Conservation (phyloP, 2,888 invertebrate genomes). For the Drosophila nr. fundita region DNA sequence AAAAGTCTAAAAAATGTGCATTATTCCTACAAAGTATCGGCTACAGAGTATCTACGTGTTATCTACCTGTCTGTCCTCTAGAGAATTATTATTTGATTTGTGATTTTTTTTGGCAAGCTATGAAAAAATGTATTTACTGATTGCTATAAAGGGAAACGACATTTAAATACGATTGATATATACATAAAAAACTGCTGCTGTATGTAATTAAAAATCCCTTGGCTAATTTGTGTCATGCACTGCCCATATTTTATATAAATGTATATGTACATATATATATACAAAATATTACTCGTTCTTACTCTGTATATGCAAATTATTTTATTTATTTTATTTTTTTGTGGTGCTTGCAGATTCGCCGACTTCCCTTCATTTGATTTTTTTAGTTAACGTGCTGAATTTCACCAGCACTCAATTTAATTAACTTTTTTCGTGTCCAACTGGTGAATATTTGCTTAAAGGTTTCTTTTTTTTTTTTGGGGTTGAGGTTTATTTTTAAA, state of each 20-base stretch:
- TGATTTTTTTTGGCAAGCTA: neutral
- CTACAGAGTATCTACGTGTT: neutral
- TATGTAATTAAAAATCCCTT: constrained; percentile 11
- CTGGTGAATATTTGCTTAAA: constrained; percentile 26
- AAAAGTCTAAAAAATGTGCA: neutral
- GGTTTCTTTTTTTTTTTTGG: constrained; percentile 1
- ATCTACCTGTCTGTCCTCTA: no score
- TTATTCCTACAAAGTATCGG: neutral
- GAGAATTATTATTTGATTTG: neutral
- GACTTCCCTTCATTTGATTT: constrained; percentile 10
- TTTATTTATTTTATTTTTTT: constrained; percentile 14
- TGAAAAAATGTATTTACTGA: constrained; percentile 8
- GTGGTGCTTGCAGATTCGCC: constrained; percentile 7
- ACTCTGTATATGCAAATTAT: constrained; percentile 9
- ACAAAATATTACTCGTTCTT: neutral
- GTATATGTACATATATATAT: neutral
- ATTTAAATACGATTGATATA: neutral
- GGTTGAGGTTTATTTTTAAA: neutral
- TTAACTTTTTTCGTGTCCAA: constrained; percentile 52
- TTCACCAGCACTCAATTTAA: constrained; percentile 64
- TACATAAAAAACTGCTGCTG: neutral
- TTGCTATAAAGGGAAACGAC: neutral
- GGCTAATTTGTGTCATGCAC: constrained; percentile 34
- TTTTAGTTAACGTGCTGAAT: constrained; percentile 37
- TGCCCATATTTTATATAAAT: constrained; percentile 6